Evolutionary conservation across 2,888 invertebrate genomes (phyloP), one percentile per base, ranked within the genome.

Genomic region (Crematogaster levior): DNA sequence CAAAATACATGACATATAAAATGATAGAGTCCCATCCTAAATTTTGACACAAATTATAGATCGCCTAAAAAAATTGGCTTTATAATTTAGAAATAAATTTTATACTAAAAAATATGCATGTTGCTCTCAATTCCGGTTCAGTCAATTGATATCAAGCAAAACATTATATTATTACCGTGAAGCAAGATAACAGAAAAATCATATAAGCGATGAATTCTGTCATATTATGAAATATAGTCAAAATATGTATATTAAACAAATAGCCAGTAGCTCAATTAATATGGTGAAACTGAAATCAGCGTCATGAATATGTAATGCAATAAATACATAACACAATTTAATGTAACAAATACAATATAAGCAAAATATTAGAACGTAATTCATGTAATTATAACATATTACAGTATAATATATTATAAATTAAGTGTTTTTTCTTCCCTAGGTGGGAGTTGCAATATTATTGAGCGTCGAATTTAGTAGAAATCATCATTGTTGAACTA

Each of bases 181-280:
- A 34, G 1, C 40, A 40, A 63, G 15, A 9, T 40, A 51, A 46
- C 30, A 21, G 18, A 66, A 43, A 77, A 68, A 58, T 79, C 12
- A 12, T n/a, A 12, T 30, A 34, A 7, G n/a, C 30, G 4, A 53
- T 75, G 37, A 51, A 51, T 37, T 56, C 10, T 43, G 3, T 1
- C 40, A 0, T 21, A 9, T 3, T 48, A 21, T 63, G 30, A 63
- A 75, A 30, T 27, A n/a, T n/a, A 65, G 40, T 65, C 24, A n/a
- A 66, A 65, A 43, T 43, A 24, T n/a, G n/a, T n/a, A n/a, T n/a
- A 5, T 63, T 43, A 58, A 68, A 79, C 43, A 68, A 66, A 43
- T n/a, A 30, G 24, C 18, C 27, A 56, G 9, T 53, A 12, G 30
- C 63, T 68, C 21, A 56, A 77, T 66, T 77, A 77, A 51, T 21